These are phyloP conservation scores for Elephantulus edwardii DNA, from an alignment of 2,113 vertebrate genomes.

Conservation along the genomic window DNA sequence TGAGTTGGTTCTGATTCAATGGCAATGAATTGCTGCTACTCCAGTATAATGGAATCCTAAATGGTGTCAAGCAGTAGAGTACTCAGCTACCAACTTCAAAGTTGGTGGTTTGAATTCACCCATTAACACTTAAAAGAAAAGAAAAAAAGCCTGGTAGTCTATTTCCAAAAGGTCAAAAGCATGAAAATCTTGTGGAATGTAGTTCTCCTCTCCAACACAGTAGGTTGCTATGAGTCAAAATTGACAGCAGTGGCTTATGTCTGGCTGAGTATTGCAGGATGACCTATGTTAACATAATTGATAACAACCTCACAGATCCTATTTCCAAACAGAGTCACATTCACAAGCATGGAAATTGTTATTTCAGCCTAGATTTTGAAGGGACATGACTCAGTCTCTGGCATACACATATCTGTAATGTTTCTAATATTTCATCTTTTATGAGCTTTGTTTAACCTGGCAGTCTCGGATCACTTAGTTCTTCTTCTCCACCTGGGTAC, in stretches of 20 bases:
- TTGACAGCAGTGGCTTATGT: background rate
- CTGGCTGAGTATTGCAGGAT: no score
- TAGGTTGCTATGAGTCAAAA: background rate
- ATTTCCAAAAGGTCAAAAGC: background rate
- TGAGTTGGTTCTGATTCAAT: no score
- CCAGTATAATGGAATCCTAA: background rate
- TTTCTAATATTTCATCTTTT: background rate
- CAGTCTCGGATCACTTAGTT: background rate
- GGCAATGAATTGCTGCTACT: no score
- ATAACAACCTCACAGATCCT: background rate
- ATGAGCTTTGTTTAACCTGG: background rate
- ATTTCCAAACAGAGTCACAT: background rate
- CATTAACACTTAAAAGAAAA: background rate
- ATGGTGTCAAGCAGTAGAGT: background rate
- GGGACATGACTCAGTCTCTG: background rate
- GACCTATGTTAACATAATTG: no score
- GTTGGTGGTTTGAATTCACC: background rate
- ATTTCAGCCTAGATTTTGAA: background rate
- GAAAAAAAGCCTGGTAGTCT: background rate
- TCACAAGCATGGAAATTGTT: background rate
- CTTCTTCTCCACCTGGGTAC: background rate
- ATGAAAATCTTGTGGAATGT: background rate
- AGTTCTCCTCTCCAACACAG: background rate
- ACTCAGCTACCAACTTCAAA: background rate
- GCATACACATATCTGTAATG: background rate